A percentile compares a stretch with the other conserved stretches of the same genome.
These are phyloP conservation scores for Cossypha niveicapilla DNA, from an alignment of 2,797 vertebrate genomes.

Conservation along the genomic window DNA sequence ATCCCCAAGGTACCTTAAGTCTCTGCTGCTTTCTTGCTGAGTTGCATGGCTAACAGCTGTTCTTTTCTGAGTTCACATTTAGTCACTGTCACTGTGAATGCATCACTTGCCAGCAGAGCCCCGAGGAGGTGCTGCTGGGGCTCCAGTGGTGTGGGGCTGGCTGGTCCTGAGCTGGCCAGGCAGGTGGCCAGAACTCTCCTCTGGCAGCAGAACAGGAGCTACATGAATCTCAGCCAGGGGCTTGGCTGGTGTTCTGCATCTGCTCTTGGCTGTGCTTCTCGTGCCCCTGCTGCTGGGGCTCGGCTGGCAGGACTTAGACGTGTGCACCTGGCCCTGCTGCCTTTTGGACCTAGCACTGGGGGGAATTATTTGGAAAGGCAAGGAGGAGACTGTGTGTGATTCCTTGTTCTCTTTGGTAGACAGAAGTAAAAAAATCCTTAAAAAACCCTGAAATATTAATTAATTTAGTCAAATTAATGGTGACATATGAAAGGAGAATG, in stretches of 20 bases:
- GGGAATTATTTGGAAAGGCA: neutral
- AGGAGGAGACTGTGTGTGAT: neutral
- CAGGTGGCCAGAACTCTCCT: neutral
- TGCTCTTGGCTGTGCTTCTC: neutral
- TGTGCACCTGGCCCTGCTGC: neutral
- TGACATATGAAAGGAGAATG: neutral
- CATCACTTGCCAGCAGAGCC: fast-evolving
- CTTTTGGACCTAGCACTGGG: neutral
- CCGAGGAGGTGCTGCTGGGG: fast-evolving
- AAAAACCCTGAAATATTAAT: neutral
- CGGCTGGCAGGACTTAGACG: fast-evolving
- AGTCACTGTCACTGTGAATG: neutral
- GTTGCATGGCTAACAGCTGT: neutral
- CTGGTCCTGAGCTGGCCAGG: neutral
- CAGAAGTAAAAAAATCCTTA: neutral
- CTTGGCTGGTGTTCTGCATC: neutral
- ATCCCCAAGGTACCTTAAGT: neutral
- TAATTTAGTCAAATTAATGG: neutral
- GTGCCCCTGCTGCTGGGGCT: neutral
- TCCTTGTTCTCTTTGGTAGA: neutral
- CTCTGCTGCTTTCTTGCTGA: neutral
- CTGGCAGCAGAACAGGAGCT: neutral
- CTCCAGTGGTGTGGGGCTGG: fast-evolving
- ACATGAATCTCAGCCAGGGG: neutral
- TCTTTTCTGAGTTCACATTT: neutral